These are phyloP conservation scores for Standfussiana lucernea DNA, from an alignment of 2,888 invertebrate genomes.

Conservation along the genomic window DNA sequence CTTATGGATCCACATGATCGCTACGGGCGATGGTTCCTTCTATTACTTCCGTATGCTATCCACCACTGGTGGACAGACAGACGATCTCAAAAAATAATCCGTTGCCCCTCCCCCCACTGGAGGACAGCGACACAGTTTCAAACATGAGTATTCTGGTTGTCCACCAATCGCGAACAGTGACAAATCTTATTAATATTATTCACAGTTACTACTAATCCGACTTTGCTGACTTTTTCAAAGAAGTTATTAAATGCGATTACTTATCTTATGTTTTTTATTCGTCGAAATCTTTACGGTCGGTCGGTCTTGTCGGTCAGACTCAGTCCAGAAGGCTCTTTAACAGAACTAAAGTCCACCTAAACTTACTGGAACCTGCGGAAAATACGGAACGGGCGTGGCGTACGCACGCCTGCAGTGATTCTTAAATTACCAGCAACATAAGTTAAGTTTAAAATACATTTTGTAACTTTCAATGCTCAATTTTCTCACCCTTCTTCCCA, in stretches of 20 bases:
- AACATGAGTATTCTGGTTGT: too few species aligned
- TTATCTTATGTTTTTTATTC: too few species aligned
- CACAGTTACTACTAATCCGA: too few species aligned
- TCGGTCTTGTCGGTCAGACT: too few species aligned
- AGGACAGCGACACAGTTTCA: neutral
- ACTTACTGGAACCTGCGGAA: neutral
- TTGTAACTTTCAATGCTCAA: neutral
- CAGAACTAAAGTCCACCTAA: neutral
- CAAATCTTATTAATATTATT: too few species aligned
- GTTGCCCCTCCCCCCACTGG: neutral
- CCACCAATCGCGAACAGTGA: too few species aligned
- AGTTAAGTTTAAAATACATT: neutral
- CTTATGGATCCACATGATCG: neutral
- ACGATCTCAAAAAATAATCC: too few species aligned
- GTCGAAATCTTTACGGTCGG: too few species aligned
- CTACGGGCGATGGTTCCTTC: neutral
- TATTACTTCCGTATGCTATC: too few species aligned
- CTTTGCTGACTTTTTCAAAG: too few species aligned
- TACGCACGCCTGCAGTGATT: neutral
- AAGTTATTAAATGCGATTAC: too few species aligned
- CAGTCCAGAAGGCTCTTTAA: neutral
- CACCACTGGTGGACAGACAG: neutral
- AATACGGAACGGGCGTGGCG: neutral
- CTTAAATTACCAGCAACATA: neutral
- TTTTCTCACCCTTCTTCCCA: conserved; percentile 72